Base-by-base conservation (phyloP, 1,140 invertebrate genomes). In the Coelopa frigida region DNA sequence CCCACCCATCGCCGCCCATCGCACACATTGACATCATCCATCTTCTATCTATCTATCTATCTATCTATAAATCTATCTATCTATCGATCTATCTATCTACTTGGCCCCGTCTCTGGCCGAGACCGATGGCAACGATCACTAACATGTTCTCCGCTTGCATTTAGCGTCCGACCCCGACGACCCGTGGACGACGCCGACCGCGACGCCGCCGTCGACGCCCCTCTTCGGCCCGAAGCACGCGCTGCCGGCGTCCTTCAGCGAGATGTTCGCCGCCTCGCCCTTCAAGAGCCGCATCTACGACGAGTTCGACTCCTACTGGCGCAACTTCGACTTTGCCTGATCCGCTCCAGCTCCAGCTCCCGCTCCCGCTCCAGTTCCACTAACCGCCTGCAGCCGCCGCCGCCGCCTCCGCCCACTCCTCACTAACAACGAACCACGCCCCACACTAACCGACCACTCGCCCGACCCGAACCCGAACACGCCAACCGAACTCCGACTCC, bases 221-320 rank as follows among this genome's bases (percentile, higher is more conserved):
- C n/a, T n/a, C n/a, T n/a, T n/a, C n/a, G n/a, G n/a, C n/a, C n/a
- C n/a, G n/a, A n/a, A n/a, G n/a, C n/a, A n/a, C n/a, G n/a, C n/a
- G n/a, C n/a, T n/a, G n/a, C n/a, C n/a, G n/a, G n/a, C n/a, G n/a
- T 40, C 49, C 40, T 53, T 63, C 44, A 52, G 56, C 42, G 59
- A 66, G 39, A 52, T 61, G 22, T 66, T 66, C 32, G 59, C 56
- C 39, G 52, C 50, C 36, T 66, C 62, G 35, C 62, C 62, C 36
- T 66, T 66, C 35, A 58, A 54, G 10, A 58, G 55, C 36, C 55
- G 59, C 50, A 66, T 66, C 49, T 53, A 54, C 36, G 62, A 66
- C 46, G 62, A 66, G 39, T 66, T 66, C 43, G 57, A 66, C 53
- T 61, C 60, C 46, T 66, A 63, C 53, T 66, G 62, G 62, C 62